Evolutionary conservation across 30 jellyfish, hydroid and myxozoan species (phyloP).

Genomic region (Sanderia malayensis): DNA sequence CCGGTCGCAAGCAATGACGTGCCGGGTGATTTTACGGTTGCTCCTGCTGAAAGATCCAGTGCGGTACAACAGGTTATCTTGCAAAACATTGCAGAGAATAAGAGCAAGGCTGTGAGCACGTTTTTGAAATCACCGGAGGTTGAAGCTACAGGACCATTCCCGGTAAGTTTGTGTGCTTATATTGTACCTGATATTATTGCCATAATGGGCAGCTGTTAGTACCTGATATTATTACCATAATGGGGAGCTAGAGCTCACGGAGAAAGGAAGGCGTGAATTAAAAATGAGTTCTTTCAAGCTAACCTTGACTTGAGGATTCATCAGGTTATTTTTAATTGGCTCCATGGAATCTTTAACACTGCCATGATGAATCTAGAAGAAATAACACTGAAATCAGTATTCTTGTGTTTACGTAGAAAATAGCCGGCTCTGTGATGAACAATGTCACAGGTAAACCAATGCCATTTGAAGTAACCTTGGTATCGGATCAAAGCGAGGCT

Average conservation of each 20-base stretch:
- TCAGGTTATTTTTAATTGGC: too few species aligned
- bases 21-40: slow-evolving; percentile 53
- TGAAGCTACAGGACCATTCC: slow-evolving; percentile 9
- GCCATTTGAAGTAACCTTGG: slow-evolving; percentile 67
- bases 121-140: slow-evolving; percentile 22
- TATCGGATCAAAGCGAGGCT: slow-evolving; percentile 43
- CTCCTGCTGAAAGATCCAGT: slow-evolving; percentile 56
- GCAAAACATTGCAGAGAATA: slow-evolving; percentile 34
- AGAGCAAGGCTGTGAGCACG: slow-evolving; percentile 28
- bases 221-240: too few species aligned
- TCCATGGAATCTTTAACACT: too few species aligned
- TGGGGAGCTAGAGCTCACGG: too few species aligned
- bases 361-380: too few species aligned
- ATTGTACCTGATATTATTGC: too few species aligned
- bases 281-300: too few species aligned
- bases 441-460: slow-evolving; percentile 66
- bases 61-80: slow-evolving; percentile 44
- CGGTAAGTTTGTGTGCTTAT: slow-evolving; percentile 17
- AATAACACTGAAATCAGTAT: too few species aligned
- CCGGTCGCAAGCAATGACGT: slow-evolving; percentile 17
- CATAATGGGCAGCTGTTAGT: too few species aligned
- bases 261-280: too few species aligned
- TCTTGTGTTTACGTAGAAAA: too few species aligned
- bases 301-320: too few species aligned
- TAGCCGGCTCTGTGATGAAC: slow-evolving; percentile 71